Evolutionary conservation across 1,140 invertebrate species (phyloP), one percentile per base, ranked within the genome.

Genomic region (Caenorhabditis tropicalis): DNA sequence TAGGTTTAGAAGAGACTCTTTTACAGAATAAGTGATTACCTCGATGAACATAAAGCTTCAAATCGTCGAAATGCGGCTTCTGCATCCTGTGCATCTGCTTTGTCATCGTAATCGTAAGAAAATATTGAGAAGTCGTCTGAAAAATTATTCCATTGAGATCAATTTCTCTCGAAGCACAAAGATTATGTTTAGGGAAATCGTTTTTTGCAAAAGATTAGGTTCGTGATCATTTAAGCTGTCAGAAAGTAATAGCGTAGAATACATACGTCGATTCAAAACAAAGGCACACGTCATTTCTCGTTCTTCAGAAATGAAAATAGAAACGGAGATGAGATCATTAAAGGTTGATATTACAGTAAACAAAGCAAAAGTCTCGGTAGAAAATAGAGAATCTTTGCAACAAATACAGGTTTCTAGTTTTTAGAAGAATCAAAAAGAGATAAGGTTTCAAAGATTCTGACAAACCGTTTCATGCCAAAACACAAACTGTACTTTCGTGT

Each of bases 11-110:
- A 56, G 2, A 21, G 36, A 10, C 36, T 36, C 15, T 70, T 29
- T 27, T 4, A 33, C 4, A 43, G 4, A 7, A 16, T 43, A 36
- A 19, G 10, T 15, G 24, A 31, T 43, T 43, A 74, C 65, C 65
- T 74, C 65, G 65, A 29, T 27, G 65, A 74, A 74, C 65, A 74
- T 74, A 74, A 74, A 27, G 33, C 36, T 74, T 74, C 65, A 43
- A 74, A 74, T 27, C 24, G 43, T 74, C 36, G 65, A 74, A 74
- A 74, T 74, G 65, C 65, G 6, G 65, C n/a, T 24, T 74, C 65
- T 74, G 65, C 65, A 74, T 74, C 65, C 6, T 43, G 36, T 43
- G 53, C 5, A 29, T 58, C 53, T 58, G 36, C 36, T 46, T 74
- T 21, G 65, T 74, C 65, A 74, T 46, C 65, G 65, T 74, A 74